Conservation (phyloP, 92 coral and sea anemone genomes). For the Zoanthus sansibaricus region DNA sequence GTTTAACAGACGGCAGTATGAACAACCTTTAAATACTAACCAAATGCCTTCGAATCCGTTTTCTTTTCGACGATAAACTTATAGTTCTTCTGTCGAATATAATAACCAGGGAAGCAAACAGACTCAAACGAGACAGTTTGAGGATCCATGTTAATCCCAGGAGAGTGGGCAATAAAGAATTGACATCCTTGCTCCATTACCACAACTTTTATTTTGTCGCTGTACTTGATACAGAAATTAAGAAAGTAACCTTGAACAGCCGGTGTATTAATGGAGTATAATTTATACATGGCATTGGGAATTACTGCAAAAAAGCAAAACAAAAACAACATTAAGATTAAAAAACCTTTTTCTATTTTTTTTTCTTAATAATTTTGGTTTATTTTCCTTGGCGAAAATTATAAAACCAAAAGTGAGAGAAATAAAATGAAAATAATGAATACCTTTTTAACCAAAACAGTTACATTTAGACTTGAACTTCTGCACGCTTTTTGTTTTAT, state of each 20-base stretch:
- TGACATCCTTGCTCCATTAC: slow-evolving; percentile 76
- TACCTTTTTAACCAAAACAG: no score
- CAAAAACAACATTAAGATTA: background rate
- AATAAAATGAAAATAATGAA: no score
- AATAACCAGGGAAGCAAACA: slow-evolving; percentile 80
- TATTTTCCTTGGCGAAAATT: no score
- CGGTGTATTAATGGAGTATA: slow-evolving; percentile 87
- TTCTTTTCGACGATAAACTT: slow-evolving; percentile 61
- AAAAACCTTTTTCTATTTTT: no score
- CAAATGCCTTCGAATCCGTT: slow-evolving; percentile 64
- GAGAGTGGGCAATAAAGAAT: slow-evolving; percentile 89
- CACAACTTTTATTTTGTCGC: slow-evolving; percentile 32
- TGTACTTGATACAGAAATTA: slow-evolving; percentile 71
- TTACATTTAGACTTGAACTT: no score
- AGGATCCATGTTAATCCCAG: slow-evolving; percentile 86
- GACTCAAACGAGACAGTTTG: slow-evolving; percentile 91
- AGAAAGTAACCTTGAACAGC: slow-evolving; percentile 61
- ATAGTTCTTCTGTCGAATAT: slow-evolving; percentile 81
- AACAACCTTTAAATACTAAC: slow-evolving; percentile 53
- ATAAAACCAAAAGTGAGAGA: no score
- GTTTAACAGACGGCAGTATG: no score
- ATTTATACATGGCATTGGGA: slow-evolving; percentile 74
- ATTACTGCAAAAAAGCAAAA: slow-evolving; percentile 58
- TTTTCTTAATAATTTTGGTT: no score
- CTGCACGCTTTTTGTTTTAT: no score